Conservation (phyloP, 2,113 vertebrate genomes). For the Aegypius monachus region DNA sequence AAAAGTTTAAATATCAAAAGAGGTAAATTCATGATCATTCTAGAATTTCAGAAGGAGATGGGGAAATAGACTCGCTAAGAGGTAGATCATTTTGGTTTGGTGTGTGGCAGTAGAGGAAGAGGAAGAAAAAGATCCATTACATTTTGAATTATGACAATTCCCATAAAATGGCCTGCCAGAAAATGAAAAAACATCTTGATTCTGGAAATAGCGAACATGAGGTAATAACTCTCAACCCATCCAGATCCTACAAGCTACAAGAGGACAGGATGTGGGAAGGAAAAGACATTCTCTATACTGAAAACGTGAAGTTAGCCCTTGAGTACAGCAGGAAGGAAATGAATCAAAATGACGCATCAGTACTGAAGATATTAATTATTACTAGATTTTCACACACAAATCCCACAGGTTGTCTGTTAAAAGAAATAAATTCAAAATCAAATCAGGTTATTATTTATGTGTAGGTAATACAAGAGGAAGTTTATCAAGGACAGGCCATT, state of each 20-base stretch:
- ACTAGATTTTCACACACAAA: background rate
- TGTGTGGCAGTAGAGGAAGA: background rate
- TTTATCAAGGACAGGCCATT: background rate
- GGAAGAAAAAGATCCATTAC: background rate
- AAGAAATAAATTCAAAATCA: conserved; percentile 1
- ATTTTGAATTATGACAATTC: background rate
- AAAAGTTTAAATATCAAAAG: background rate
- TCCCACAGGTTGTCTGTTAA: background rate
- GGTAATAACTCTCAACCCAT: background rate
- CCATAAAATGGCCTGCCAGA: background rate
- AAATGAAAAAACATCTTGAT: background rate
- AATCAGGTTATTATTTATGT: background rate
- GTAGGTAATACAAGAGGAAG: background rate
- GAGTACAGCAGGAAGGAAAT: background rate
- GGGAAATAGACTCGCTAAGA: background rate
- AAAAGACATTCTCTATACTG: background rate
- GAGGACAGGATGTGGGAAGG: background rate
- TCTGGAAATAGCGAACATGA: background rate
- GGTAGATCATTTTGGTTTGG: background rate
- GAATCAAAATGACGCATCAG: background rate
- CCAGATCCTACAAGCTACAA: background rate
- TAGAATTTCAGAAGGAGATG: background rate
- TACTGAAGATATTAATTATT: background rate
- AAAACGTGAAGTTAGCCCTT: background rate
- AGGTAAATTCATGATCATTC: background rate